phyloP scores from a whole-genome alignment of 2,888 invertebrate genomes.

The Eristalis intricaria region DNA sequence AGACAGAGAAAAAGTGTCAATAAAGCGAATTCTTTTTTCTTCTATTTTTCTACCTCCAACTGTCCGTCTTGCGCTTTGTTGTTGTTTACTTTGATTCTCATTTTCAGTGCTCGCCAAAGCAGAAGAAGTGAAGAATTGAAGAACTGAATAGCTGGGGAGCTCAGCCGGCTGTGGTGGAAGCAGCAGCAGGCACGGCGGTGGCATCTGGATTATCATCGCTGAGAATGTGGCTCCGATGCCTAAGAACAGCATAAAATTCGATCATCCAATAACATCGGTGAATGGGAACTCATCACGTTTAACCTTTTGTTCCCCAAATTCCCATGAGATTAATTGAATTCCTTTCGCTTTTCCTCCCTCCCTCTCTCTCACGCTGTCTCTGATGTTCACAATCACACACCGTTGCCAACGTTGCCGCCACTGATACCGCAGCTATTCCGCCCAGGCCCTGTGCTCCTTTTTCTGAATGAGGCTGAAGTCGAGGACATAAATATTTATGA shows the following conservation, averaged over 20 bases:
- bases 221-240: slow-evolving; percentile 50
- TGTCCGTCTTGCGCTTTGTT: background rate
- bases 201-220: slow-evolving; percentile 64
- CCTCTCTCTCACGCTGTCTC: background rate
- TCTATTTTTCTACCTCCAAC: background rate
- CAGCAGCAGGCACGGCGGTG: background rate
- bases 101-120: slow-evolving; percentile 4
- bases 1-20: slow-evolving; percentile 24
- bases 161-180: slow-evolving; percentile 4
- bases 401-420: background rate
- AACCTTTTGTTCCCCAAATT: slow-evolving; percentile 69
- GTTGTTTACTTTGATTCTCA: slow-evolving; percentile 29
- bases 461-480: slow-evolving; percentile 27
- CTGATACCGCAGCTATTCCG: slow-evolving; percentile 17
- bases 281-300: slow-evolving; percentile 70
- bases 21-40: slow-evolving; percentile 24
- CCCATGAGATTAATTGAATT: slow-evolving; percentile 72
- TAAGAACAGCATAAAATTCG: slow-evolving; percentile 64
- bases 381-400: background rate
- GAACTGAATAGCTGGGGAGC: background rate
- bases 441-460: slow-evolving; percentile 10
- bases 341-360: slow-evolving; percentile 41
- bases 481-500: slow-evolving; percentile 71
- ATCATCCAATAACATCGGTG: slow-evolving; percentile 65
- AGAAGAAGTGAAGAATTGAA: slow-evolving; percentile 11